These are phyloP conservation scores for Triplophysa rosa DNA, from an alignment of 2,113 vertebrate species.

Conservation along the genomic window DNA sequence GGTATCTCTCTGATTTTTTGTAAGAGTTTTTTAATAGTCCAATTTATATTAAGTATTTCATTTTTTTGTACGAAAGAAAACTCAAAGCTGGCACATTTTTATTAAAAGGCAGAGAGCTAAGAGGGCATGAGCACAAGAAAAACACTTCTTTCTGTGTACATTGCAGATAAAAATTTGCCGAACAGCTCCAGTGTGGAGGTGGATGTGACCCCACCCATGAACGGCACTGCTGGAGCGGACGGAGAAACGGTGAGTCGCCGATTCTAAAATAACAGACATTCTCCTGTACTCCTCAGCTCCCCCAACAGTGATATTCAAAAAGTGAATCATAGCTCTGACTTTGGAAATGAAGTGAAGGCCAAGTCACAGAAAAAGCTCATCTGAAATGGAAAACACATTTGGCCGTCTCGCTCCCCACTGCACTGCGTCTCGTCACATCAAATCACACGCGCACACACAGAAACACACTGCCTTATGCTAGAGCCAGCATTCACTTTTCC, in stretches of 20 bases:
- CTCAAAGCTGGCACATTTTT: too few species aligned
- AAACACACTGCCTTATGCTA: conserved; percentile 40
- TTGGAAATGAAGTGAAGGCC: conserved; percentile 10
- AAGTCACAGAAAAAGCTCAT: neutral
- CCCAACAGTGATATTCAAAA: conserved; percentile 3
- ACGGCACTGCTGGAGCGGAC: conserved; percentile 86
- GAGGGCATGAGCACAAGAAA: neutral
- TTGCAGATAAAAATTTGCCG: conserved; percentile 86
- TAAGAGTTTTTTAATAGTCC: too few species aligned
- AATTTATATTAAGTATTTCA: too few species aligned
- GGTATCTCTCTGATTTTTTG: too few species aligned
- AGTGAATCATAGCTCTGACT: neutral
- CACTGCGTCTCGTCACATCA: conserved; percentile 38
- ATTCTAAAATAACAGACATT: conserved; percentile 62
- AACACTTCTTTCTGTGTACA: conserved; percentile 16
- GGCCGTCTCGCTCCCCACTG: conserved; percentile 59
- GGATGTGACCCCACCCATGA: conserved; percentile 90
- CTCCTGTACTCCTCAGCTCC: neutral
- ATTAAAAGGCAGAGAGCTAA: too few species aligned
- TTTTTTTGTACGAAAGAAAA: too few species aligned
- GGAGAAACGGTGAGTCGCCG: conserved; percentile 80
- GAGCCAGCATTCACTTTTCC: conserved; percentile 2
- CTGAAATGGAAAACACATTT: conserved; percentile 25
- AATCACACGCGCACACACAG: conserved; percentile 27
- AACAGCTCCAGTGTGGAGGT: conserved; percentile 91